phyloP scores from a whole-genome alignment of 1,140 invertebrate genomes.

The Arion vulgaris region DNA sequence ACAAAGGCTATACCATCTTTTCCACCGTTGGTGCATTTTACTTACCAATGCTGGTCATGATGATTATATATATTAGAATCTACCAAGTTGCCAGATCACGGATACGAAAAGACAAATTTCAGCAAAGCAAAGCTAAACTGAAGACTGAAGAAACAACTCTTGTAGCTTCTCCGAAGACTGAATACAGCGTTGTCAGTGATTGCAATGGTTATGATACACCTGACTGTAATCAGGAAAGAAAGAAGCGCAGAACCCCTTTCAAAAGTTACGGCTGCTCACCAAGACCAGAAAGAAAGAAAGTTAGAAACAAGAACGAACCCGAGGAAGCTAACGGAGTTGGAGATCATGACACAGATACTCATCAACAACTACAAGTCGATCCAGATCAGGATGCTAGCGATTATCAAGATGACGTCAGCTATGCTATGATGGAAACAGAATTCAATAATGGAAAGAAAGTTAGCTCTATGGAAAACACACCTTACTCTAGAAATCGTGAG shows the following conservation, averaged over 20 bases:
- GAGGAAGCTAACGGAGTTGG: constrained; percentile 17
- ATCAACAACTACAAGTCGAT: constrained; percentile 32
- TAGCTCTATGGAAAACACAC: constrained; percentile 14
- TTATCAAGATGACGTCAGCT: constrained; percentile 47
- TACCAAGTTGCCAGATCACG: constrained; percentile 65
- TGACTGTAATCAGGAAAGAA: not conserved
- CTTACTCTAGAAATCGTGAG: constrained; percentile 52
- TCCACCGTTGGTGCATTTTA: constrained; percentile 73
- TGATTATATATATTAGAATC: constrained; percentile 71
- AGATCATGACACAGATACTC: not conserved
- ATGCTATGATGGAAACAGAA: constrained; percentile 50
- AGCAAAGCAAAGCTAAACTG: constrained; percentile 39
- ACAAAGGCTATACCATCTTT: constrained; percentile 69
- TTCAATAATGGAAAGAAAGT: constrained; percentile 24
- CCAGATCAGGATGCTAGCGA: constrained; percentile 45
- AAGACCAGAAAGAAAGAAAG: constrained; percentile 25
- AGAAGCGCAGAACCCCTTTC: constrained; percentile 10
- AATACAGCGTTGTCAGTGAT: constrained; percentile 50
- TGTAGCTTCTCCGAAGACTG: constrained; percentile 40
- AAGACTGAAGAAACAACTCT: constrained; percentile 37
- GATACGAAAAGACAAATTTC: constrained; percentile 66
- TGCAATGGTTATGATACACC: constrained; percentile 46
- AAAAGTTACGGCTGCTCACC: constrained; percentile 38
- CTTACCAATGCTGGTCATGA: constrained; percentile 70
- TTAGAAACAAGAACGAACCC: constrained; percentile 8